phyloP scores from a whole-genome alignment of 2,888 invertebrate species.

The Fissipunctia ypsillon region DNA sequence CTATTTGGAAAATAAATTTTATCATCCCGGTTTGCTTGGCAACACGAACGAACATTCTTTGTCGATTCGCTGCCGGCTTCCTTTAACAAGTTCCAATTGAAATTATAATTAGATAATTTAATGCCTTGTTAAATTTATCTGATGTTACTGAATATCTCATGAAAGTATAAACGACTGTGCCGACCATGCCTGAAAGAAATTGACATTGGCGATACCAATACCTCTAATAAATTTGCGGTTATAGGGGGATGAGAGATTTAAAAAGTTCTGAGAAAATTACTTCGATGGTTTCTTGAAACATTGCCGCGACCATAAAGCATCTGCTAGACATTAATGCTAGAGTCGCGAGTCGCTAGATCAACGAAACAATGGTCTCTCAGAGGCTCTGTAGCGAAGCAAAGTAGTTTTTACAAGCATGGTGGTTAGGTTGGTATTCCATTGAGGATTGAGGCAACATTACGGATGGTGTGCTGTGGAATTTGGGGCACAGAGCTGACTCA shows the following conservation, averaged over 20 bases:
- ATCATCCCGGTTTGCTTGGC: constrained; percentile 72
- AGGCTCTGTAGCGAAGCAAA: constrained; percentile 66
- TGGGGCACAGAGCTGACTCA: constrained; percentile 89
- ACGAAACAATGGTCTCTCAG: constrained; percentile 63
- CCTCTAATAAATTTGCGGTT: background rate
- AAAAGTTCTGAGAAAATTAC: constrained; percentile 7
- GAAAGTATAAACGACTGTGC: constrained; percentile 37
- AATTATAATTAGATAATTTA: constrained; percentile 45
- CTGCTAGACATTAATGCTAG: constrained; percentile 81
- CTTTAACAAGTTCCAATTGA: constrained; percentile 37
- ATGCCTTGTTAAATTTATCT: constrained; percentile 48
- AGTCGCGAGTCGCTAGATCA: constrained; percentile 58
- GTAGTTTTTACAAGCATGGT: constrained; percentile 64
- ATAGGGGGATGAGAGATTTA: background rate
- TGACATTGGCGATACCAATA: background rate
- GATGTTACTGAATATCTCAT: constrained; percentile 50
- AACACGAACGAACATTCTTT: constrained; percentile 54
- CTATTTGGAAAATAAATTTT: constrained; percentile 61
- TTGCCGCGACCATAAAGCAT: constrained; percentile 70
- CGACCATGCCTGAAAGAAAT: constrained; percentile 27
- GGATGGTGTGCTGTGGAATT: constrained; percentile 88
- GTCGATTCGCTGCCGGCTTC: constrained; percentile 33
- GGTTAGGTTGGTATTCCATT: constrained; percentile 76
- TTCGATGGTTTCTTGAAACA: constrained; percentile 52
- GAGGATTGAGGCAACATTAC: constrained; percentile 66